Base-by-base conservation (phyloP, 2,797 vertebrate genomes). In the Delichon dasypus region DNA sequence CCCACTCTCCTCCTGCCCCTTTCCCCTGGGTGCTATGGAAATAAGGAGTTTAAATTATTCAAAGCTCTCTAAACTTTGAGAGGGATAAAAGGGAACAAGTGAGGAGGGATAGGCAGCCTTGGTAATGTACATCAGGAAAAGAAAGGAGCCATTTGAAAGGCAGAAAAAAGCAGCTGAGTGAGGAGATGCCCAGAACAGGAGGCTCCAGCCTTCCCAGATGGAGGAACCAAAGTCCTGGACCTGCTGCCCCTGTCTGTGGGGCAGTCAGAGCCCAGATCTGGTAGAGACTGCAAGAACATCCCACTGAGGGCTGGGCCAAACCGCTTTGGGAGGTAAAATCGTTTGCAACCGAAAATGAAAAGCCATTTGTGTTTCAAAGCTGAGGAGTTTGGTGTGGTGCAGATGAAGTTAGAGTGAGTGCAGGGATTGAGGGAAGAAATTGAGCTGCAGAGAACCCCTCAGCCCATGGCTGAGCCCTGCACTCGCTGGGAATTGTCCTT, bases 331-430 rank as follows among this genome's bases (percentile, higher is more conserved):
- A 40, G 27, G 25, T 14, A 32, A 81, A 54, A 79, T 7, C 25
- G 36, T 78, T 13, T 38, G 21, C 11, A 44, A 8, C 42, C 34
- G 25, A 10, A 65, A 53, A 81, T 15, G 3, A 30, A 40, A 75
- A 50, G 8, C 17, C 5, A 0, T 71, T 83, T 64, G 18, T 16
- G 89, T 60, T 66, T 34, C 38, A 25, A 34, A 60, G 57, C 48
- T 30, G n/a, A 0, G 0, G n/a, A 0, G 0, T 66, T n/a, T 50
- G 50, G 7, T 1, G 1, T 3, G 2, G 7, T 3, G 40, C 32
- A 58, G 40, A 16, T 10, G 2, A 53, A 60, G 30, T 21, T 26
- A 2, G 10, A 38, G 36, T 40, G 40, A 70, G 9, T 32, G 45
- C n/a, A 12, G 7, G 26, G 26, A 7, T 3, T 23, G 12, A 34